Evolutionary conservation across 1,140 invertebrate genomes (phyloP).

Genomic region (Drosophila repletoides): DNA sequence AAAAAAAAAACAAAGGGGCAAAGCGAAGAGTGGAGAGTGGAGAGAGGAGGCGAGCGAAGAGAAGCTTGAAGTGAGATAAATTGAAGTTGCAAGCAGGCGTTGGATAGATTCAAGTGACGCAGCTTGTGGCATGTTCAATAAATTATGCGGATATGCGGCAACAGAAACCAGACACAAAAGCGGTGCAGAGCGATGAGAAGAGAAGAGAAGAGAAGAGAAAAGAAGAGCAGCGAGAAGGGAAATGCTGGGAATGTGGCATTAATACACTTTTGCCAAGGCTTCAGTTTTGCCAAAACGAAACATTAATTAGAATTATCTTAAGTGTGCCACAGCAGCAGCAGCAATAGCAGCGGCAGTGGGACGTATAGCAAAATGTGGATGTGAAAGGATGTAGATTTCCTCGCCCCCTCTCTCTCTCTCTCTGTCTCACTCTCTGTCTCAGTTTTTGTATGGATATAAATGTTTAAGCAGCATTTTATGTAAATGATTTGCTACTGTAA

Average conservation of each 20-base stretch:
- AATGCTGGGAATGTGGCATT: not conserved
- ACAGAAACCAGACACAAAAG: not conserved
- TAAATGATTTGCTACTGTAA: constrained; percentile 53
- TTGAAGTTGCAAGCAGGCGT: not conserved
- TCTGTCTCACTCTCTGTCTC: not conserved
- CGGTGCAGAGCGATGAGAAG: not conserved
- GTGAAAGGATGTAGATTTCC: too few species aligned
- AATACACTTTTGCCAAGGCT: constrained; percentile 19
- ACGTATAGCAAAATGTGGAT: too few species aligned
- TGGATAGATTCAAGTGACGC: constrained; percentile 21
- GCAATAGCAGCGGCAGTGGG: not conserved
- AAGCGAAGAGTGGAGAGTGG: not conserved
- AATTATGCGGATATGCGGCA: constrained; percentile 39
- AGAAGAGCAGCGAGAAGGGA: not conserved
- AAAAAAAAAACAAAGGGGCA: not conserved
- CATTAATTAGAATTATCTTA: constrained; percentile 65
- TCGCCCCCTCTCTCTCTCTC: not conserved
- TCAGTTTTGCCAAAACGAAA: constrained; percentile 7
- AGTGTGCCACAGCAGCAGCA: constrained; percentile 43
- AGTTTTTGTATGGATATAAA: constrained; percentile 35
- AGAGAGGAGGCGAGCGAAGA: not conserved
- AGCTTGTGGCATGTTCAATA: constrained; percentile 40
- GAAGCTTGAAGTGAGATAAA: constrained; percentile 4
- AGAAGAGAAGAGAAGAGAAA: not conserved
- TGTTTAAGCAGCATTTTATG: constrained; percentile 67